Evolutionary conservation across 2,888 invertebrate species (phyloP).

Genomic region (Cantharis rustica): DNA sequence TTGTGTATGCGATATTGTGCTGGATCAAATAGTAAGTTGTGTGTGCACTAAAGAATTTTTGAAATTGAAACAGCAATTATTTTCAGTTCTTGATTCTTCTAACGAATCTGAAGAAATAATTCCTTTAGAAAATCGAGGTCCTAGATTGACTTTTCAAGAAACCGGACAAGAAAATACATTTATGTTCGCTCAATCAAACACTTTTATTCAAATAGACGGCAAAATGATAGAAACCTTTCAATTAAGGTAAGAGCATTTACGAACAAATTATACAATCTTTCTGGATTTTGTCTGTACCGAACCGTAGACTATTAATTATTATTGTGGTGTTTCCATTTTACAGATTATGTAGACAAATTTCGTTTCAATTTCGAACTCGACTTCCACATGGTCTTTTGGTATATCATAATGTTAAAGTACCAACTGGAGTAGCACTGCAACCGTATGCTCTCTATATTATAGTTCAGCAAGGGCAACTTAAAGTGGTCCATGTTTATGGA

Average conservation of each 20-base stretch:
- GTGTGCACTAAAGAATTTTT: background rate
- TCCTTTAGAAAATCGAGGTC: conserved; percentile 74
- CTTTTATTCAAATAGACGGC: conserved; percentile 90
- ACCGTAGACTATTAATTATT: background rate
- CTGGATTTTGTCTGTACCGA: background rate
- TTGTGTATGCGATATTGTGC: conserved; percentile 68
- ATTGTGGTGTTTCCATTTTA: background rate
- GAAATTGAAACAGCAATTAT: background rate
- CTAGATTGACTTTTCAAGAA: conserved; percentile 83
- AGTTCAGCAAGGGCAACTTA: conserved; percentile 88
- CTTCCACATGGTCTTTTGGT: conserved; percentile 86
- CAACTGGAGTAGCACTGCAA: conserved; percentile 75
- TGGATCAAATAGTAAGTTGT: conserved; percentile 22
- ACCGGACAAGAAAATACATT: conserved; percentile 85
- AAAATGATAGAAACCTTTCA: conserved; percentile 89
- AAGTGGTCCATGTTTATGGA: conserved; percentile 90
- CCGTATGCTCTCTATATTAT: conserved; percentile 91
- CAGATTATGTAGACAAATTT: conserved; percentile 86
- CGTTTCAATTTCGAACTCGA: conserved; percentile 85
- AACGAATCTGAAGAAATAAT: conserved; percentile 56
- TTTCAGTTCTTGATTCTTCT: conserved; percentile 12
- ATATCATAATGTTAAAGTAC: conserved; percentile 89
- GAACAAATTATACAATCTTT: background rate
- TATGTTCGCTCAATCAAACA: conserved; percentile 89
- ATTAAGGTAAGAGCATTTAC: conserved; percentile 66